Percentiles rank a stretch among this genome's conserved stretches.
These are phyloP conservation scores for Mellivora capensis DNA, from an alignment of 2,113 vertebrate genomes.

Conservation along the genomic window DNA sequence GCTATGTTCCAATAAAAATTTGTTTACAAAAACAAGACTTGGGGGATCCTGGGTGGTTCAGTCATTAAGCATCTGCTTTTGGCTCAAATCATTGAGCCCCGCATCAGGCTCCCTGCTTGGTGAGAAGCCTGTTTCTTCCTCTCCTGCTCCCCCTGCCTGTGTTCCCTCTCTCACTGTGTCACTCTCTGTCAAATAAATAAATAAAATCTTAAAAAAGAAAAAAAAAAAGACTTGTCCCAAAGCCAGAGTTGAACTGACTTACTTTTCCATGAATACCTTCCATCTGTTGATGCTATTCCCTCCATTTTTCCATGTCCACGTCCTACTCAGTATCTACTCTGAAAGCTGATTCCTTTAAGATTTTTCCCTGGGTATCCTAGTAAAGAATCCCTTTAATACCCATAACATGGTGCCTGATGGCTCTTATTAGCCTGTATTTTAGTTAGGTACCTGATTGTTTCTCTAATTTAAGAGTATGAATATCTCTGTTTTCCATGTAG, in stretches of 20 bases:
- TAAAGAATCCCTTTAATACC: not conserved
- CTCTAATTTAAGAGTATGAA: not conserved
- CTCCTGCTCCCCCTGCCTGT: no score
- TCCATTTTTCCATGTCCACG: not conserved
- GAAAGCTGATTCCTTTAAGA: not conserved
- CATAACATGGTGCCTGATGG: fast-evolving
- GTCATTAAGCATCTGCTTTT: no score
- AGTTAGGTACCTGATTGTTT: not conserved
- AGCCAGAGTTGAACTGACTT: not conserved
- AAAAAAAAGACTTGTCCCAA: not conserved
- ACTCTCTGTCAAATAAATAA: no score
- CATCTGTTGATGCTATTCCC: not conserved
- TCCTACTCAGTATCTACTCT: not conserved
- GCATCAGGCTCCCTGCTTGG: no score
- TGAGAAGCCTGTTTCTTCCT: no score
- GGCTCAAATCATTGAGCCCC: no score
- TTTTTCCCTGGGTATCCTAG: not conserved
- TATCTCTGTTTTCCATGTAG: not conserved
- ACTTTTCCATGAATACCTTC: not conserved
- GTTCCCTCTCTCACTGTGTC: no score
- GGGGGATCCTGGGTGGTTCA: no score
- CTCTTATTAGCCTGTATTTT: not conserved
- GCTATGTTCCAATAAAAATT: not conserved
- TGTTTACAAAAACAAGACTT: not conserved
- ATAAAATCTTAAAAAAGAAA: no score